phyloP scores from a whole-genome alignment of 1,140 invertebrate species.

The Trichoplusia ni region DNA sequence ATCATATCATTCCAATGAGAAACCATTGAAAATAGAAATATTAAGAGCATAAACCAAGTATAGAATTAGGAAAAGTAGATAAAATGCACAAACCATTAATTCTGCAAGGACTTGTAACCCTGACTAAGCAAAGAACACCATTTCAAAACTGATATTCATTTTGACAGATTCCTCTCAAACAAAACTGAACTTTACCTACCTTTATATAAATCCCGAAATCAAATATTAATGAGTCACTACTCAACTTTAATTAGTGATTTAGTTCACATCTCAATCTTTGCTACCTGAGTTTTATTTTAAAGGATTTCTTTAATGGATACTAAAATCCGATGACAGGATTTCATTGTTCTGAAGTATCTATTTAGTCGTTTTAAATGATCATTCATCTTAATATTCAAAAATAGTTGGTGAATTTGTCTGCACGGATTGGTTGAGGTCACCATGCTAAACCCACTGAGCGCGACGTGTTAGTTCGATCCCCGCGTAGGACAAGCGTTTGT shows the following conservation, averaged over 20 bases:
- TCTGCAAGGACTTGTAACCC: slow-evolving; percentile 42
- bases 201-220: slow-evolving; percentile 17
- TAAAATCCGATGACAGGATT: slow-evolving; percentile 40
- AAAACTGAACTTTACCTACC: neutral
- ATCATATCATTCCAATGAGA: too few species aligned
- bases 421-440: too few species aligned
- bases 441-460: too few species aligned
- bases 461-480: too few species aligned
- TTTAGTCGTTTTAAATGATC: too few species aligned
- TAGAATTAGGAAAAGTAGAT: neutral
- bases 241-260: slow-evolving; percentile 54
- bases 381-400: too few species aligned
- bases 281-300: slow-evolving; percentile 51
- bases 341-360: too few species aligned
- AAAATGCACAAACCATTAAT: slow-evolving; percentile 13
- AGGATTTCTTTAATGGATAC: slow-evolving; percentile 41
- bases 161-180: neutral
- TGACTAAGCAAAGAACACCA: slow-evolving; percentile 45
- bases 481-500: too few species aligned
- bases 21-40: too few species aligned
- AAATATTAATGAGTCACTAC: too few species aligned
- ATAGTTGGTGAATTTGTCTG: too few species aligned
- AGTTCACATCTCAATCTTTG: slow-evolving; percentile 45
- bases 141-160: slow-evolving; percentile 2
- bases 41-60: too few species aligned